Conservation (phyloP, 2,797 vertebrate species). For the Sorex maritimensis region DNA sequence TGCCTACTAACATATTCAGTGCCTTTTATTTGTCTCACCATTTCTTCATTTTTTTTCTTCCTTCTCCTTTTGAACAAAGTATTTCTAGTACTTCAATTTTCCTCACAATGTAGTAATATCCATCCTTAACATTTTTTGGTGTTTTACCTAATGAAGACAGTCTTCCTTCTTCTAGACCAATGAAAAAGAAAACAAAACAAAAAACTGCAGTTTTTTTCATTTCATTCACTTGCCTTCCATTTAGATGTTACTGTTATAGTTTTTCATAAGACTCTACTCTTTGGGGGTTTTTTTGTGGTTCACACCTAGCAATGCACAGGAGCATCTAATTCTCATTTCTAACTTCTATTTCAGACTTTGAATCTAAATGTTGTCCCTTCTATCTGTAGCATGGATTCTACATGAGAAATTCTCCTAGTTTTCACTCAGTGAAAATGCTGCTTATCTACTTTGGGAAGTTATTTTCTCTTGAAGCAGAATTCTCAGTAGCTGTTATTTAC, state of each 20-base stretch:
- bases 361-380: background rate
- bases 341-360: background rate
- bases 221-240: background rate
- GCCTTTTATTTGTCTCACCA: background rate
- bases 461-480: conserved; percentile 28
- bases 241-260: background rate
- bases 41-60: background rate
- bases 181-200: background rate
- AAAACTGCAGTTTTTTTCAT: background rate
- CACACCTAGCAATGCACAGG: too few species aligned
- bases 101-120: background rate
- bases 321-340: background rate
- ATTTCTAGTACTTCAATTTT: conserved; percentile 36
- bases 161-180: background rate
- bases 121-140: background rate
- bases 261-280: background rate
- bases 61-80: background rate
- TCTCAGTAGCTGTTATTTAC: background rate
- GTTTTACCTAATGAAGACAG: background rate
- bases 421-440: conserved; percentile 6
- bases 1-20: background rate
- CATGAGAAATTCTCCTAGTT: background rate
- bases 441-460: conserved; percentile 19
- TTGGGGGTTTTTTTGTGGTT: too few species aligned
- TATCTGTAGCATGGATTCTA: background rate